phyloP scores from a whole-genome alignment of 64 coral and sea anemone genomes.

The Montipora sp. region DNA sequence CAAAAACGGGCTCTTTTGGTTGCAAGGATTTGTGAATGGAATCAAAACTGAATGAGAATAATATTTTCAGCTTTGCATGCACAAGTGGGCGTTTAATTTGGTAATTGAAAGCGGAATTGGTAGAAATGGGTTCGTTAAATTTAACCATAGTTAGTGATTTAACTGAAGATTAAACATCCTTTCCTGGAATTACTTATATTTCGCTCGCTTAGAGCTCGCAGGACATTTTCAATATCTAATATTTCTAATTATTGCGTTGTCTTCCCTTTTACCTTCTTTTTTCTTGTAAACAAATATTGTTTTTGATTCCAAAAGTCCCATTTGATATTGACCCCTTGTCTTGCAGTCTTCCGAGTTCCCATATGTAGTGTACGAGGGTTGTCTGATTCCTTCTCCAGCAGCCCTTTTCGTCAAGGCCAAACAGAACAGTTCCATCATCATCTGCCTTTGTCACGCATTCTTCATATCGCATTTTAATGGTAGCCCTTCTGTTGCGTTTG shows the following conservation, averaged over 20 bases:
- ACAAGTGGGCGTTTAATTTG: no score
- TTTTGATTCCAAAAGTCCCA: neutral
- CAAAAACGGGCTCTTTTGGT: neutral
- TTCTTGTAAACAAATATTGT: neutral
- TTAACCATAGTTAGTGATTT: no score
- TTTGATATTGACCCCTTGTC: neutral
- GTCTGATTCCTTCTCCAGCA: neutral
- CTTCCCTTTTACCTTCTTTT: neutral
- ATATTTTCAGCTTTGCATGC: no score
- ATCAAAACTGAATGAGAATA: no score
- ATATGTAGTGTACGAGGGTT: neutral
- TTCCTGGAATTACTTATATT: no score
- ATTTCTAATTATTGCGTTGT: neutral
- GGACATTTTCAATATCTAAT: no score
- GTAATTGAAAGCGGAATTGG: no score
- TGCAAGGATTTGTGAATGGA: no score
- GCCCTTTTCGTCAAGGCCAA: neutral
- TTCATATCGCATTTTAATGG: neutral
- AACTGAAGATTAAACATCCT: no score
- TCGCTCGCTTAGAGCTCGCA: no score
- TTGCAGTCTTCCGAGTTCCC: neutral
- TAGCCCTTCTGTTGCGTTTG: neutral
- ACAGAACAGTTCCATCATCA: neutral
- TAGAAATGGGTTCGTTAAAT: no score
- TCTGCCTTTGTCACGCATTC: neutral